Conservation (phyloP, 2,797 vertebrate species). For the Epinephelus awoara region DNA sequence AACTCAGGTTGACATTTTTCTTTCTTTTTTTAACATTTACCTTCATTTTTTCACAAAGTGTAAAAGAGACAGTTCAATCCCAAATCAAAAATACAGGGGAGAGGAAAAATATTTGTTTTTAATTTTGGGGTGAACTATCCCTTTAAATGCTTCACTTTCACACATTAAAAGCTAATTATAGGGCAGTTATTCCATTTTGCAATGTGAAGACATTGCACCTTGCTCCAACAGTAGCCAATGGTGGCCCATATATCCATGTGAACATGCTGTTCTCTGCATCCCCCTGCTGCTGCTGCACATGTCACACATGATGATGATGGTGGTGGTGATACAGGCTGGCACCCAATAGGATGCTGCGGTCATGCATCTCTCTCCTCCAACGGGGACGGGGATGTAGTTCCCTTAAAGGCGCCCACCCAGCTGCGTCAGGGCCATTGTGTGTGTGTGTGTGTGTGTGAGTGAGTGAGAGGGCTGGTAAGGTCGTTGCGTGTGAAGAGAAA, state of each 20-base stretch:
- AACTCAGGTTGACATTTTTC: background rate
- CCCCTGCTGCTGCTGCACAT: slow-evolving; percentile 46
- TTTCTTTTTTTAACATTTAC: background rate
- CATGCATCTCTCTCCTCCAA: slow-evolving; percentile 65
- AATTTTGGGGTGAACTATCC: too few species aligned
- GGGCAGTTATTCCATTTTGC: background rate
- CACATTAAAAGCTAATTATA: background rate
- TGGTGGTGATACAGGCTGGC: slow-evolving; percentile 29
- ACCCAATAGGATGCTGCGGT: slow-evolving; percentile 58
- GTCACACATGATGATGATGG: slow-evolving; percentile 20
- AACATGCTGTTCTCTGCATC: slow-evolving; percentile 32
- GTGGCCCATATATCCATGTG: background rate
- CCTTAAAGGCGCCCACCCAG: slow-evolving; percentile 30
- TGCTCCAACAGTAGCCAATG: background rate
- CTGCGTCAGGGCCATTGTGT: slow-evolving; percentile 10
- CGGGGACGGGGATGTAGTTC: slow-evolving; percentile 43
- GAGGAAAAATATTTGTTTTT: too few species aligned
- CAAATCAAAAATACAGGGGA: too few species aligned
- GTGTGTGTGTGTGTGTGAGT: background rate
- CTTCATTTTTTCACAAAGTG: background rate
- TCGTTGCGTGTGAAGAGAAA: slow-evolving; percentile 8
- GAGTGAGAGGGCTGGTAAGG: background rate
- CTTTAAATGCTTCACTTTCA: background rate
- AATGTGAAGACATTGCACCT: background rate
- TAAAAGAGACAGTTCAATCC: too few species aligned